phyloP scores from a whole-genome alignment of 2,113 vertebrate species.

The Archilochus colubris region DNA sequence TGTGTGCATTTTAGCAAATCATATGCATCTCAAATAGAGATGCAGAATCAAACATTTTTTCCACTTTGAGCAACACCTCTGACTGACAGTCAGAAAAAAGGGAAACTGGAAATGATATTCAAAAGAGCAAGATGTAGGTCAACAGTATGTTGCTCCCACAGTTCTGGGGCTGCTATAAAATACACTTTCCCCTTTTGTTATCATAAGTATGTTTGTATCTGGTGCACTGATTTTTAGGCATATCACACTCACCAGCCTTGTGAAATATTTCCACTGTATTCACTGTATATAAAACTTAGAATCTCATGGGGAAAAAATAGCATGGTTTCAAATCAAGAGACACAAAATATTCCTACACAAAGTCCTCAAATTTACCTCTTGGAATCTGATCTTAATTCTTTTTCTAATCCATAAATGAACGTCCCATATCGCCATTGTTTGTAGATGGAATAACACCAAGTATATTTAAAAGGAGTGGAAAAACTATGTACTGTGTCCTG shows the following conservation, averaged over 20 bases:
- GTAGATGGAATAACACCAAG: background rate
- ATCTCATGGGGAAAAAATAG: background rate
- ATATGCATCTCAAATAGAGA: background rate
- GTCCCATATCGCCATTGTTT: background rate
- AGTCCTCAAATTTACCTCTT: background rate
- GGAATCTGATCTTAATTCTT: background rate
- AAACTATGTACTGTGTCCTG: rapidly evolving
- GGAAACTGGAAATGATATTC: background rate
- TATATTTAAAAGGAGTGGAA: background rate
- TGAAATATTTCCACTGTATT: background rate
- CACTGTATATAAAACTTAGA: background rate
- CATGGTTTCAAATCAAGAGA: background rate
- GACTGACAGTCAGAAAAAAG: background rate
- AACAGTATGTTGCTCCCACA: background rate
- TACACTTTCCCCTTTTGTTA: background rate
- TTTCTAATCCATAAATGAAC: background rate
- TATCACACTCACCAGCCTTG: background rate
- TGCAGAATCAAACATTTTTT: background rate
- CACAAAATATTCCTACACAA: background rate
- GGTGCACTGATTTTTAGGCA: background rate
- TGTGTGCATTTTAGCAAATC: background rate
- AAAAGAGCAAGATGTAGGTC: background rate
- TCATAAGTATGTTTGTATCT: background rate
- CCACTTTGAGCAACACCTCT: background rate
- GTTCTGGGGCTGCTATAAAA: background rate